Evolutionary conservation across 2,113 vertebrate species (phyloP), one percentile per base, ranked within the genome.

Genomic region (Corythornis vintsioides): DNA sequence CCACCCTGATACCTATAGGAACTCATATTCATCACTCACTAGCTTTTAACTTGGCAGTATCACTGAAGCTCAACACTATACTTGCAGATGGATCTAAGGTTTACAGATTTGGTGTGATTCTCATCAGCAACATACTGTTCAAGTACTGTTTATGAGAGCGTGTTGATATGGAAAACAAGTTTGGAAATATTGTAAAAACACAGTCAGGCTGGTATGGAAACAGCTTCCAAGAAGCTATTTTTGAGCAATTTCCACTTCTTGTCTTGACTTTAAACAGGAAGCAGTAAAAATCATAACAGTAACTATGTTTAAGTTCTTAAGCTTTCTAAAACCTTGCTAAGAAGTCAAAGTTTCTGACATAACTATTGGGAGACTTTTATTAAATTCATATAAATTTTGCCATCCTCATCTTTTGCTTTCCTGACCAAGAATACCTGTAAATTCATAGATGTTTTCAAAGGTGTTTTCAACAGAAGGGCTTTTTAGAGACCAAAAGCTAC

Each of bases 191-290:
- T 94, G 70, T 75, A 88, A 94, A 96, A 93, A 96, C 56, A 94
- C 48, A 42, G 29, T 94, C 40, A 74, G 40, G 74, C 80, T 75
- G 42, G 43, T 83, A 63, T 94, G 90, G 90, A 95, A 96, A 92
- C 69, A 70, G 86, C 87, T 95, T 96, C 77, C 93, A 94, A 91
- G 86, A 93, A 90, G 77, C 83, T 96, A 93, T 97, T 97, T 97
- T 95, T 94, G 84, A 89, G 80, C n/a, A 79, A 96, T 96, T 96
- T 96, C 95, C 94, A 92, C 92, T 94, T 96, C 95, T 96, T 95
- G 85, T 91, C 86, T 91, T 71, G 74, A 31, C 11, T 71, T 94
- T 84, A 95, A 95, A 94, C 85, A 95, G 95, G 94, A 96, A 97
- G 65, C 83, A 50, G 85, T 82, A 87, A 95, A 71, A 95, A 91